Evolutionary conservation across 1,140 invertebrate genomes (phyloP), one percentile per base, ranked within the genome.

Genomic region (Microvelia longipes): DNA sequence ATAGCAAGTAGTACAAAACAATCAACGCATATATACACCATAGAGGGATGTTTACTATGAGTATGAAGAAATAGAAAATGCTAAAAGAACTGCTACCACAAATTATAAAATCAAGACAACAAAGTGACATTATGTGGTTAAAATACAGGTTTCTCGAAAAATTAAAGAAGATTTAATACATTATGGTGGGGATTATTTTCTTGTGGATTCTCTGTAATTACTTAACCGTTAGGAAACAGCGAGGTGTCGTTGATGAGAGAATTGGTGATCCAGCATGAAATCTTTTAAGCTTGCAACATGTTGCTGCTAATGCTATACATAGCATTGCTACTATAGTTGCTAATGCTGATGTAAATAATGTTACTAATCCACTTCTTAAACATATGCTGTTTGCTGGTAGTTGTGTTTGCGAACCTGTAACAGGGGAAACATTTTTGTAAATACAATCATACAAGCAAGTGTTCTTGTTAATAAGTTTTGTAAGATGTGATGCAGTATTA

Each of bases 301-400:
- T 87, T 0, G 87, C 85, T 62, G 89, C 79, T 28, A 91, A 78
- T 0, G 87, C 87, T 1, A 86, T 87, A 0, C 85, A 82, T 71
- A 91, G 80, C 68, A 90, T 82, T 62, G 87, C 89, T 15, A 90
- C 78, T 2, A 89, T 75, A 1, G 85, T 84, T 25, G 86, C 89
- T 27, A 86, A 84, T 0, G 87, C 81, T 0, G 86, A 89, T 27
- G 90, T 82, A 30, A 92, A 80, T 0, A 88, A 88, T 26, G 89
- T 88, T 67, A 92, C 83, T 15, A 90, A 85, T 35, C 87, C 87
- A 2, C 88, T 88, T 78, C 87, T 86, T 72, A 93, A 79, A 74
- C 91, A 93, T 0, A 91, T 88, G 75, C 72, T 77, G 68, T 79
- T 79, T 5, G 72, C 66, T 74, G 75, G 2, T 77, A 69, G 60